Percentiles rank a stretch among this genome's conserved stretches.
These are phyloP conservation scores for Origma solitaria DNA, from an alignment of 2,113 vertebrate genomes.

Conservation along the genomic window DNA sequence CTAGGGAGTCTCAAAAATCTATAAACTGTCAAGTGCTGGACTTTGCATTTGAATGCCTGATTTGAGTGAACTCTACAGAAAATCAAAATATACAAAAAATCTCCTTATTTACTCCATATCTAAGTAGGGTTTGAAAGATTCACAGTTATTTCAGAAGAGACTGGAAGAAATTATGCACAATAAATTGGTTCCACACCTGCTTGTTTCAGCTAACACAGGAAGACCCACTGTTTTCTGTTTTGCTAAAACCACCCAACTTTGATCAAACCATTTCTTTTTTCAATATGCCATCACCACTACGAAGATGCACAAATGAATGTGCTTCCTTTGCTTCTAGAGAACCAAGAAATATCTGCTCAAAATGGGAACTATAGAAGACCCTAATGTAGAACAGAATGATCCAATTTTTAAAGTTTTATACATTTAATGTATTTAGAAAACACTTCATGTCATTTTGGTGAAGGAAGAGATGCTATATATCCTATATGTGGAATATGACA, in stretches of 20 bases:
- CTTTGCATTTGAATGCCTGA: background rate
- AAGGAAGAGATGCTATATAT: background rate
- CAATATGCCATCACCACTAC: background rate
- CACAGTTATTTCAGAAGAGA: background rate
- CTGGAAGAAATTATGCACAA: conserved; percentile 52
- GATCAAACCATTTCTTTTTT: conserved; percentile 32
- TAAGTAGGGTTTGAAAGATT: background rate
- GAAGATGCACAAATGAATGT: background rate
- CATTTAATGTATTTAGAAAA: background rate
- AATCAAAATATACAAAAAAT: background rate
- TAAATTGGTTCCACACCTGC: conserved; percentile 52
- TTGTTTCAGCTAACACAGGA: conserved; percentile 36
- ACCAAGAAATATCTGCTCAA: background rate
- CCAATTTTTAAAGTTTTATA: background rate
- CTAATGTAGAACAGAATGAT: background rate
- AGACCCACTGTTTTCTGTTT: conserved; percentile 40
- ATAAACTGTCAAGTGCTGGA: background rate
- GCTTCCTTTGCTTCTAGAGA: background rate
- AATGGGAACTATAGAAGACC: background rate
- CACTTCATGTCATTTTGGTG: background rate
- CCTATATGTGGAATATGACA: background rate
- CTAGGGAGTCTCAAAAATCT: background rate
- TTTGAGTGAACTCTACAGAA: background rate
- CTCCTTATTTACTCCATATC: background rate
- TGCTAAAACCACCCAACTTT: conserved; percentile 42